A percentile compares a stretch with the other conserved stretches of the same genome.
Conservation (phyloP, 2,113 vertebrate genomes). For the Salvelinus sp. region DNA sequence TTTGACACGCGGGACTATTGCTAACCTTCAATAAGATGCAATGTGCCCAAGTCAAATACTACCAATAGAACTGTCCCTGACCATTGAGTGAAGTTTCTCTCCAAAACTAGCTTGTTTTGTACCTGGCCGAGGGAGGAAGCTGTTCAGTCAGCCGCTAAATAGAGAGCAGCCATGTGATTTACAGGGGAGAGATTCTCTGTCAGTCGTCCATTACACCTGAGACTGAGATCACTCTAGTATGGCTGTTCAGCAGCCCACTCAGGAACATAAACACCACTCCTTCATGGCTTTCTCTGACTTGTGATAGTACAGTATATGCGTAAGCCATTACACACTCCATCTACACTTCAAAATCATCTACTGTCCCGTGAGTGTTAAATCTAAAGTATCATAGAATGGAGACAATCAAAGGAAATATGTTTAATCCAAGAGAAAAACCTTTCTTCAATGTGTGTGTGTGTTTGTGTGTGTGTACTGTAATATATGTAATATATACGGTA, state of each 20-base stretch:
- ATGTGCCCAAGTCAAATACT: background rate
- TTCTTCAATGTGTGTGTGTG: background rate
- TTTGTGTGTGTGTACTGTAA: background rate
- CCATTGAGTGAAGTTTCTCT: background rate
- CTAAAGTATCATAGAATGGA: no score
- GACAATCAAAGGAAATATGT: no score
- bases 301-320: background rate
- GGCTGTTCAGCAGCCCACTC: background rate
- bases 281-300: background rate
- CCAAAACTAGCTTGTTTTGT: background rate
- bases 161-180: slow-evolving; percentile 8
- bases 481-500: no score
- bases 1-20: no score
- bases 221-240: background rate
- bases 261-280: background rate
- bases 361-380: no score
- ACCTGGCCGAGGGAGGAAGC: background rate
- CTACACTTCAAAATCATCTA: background rate
- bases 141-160: slow-evolving; percentile 15
- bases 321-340: background rate
- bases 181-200: slow-evolving; percentile 7
- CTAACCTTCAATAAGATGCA: no score
- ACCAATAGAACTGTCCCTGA: background rate
- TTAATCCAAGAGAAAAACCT: no score
- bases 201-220: slow-evolving; percentile 8